A percentile compares a stretch with the other conserved stretches of the same genome.
phyloP scores from a whole-genome alignment of 2,113 vertebrate species.

The Lontra canadensis region DNA sequence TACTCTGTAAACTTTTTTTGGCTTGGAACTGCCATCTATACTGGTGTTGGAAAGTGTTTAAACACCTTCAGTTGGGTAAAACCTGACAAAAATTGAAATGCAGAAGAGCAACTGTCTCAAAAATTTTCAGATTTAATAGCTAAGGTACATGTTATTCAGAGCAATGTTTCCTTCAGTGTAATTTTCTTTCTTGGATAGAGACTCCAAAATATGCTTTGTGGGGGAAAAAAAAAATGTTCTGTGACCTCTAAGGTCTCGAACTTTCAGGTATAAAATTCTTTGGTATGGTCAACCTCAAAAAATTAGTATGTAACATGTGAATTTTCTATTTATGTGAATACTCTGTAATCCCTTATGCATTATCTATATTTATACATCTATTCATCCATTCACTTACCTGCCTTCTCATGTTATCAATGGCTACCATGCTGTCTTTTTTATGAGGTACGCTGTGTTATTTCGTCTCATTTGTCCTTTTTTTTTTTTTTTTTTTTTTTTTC shows the following conservation, averaged over 20 bases:
- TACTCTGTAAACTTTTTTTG: not conserved
- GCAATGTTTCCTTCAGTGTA: not conserved
- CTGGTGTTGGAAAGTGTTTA: not conserved
- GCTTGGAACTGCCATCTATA: not conserved
- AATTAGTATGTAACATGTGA: not conserved
- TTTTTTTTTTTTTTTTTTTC: not conserved
- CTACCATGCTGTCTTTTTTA: not conserved
- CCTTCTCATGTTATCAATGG: not conserved
- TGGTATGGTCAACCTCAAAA: not conserved
- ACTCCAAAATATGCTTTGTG: not conserved
- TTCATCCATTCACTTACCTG: not conserved
- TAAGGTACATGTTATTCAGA: not conserved
- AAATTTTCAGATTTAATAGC: not conserved
- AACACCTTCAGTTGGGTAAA: slow-evolving; percentile 1
- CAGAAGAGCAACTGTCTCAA: not conserved
- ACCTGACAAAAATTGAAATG: not conserved
- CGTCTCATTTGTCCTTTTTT: not conserved
- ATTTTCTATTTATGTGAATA: not conserved
- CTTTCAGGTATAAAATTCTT: not conserved
- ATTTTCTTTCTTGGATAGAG: not conserved
- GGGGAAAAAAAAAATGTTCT: not conserved
- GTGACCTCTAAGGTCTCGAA: not conserved
- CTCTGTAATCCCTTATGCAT: not conserved
- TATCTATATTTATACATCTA: not conserved
- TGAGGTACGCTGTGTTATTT: not conserved